Base-by-base conservation (phyloP, 2,797 vertebrate genomes). In the Heterohyrax brucei region DNA sequence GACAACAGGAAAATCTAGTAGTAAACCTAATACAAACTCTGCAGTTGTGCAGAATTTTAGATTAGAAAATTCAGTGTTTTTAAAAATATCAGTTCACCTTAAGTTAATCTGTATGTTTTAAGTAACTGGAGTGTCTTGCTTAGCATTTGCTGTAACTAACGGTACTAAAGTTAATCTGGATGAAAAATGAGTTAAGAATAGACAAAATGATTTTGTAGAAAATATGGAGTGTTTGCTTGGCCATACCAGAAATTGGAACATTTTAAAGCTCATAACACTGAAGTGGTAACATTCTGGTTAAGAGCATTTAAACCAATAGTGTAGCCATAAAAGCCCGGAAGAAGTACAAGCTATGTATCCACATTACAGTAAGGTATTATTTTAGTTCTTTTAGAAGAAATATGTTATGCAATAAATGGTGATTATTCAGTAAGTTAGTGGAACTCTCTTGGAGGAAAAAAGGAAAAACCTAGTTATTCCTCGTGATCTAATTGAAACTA, bases 41-140 rank as follows among this genome's bases (percentile, higher is more conserved):
- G 10, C 14, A 95, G 2, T 26, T 91, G 1, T 73, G 13, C 14
- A 59, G 13, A 50, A 28, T 84, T 87, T 90, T 46, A 7, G 21
- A 70, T 50, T 83, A 0, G 84, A 75, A 92, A 89, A 91, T 82
- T 14, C n/a, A n/a, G 18, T 77, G 5, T 91, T 85, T 24, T 89
- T 86, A 75, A 91, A 97, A 93, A 28, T 79, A 28, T 5, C 12
- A 79, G 0, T 68, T 95, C 59, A 53, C 24, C 62, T 95, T 62
- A 72, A 66, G 53, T 95, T 90, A 62, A 92, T 70, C 30, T 70
- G 7, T 70, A 33, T n/a, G 19, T 83, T 79, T 92, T 80, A 95
- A 92, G 89, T 87, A 95, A 61, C 72, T 39, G 10, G 24, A 75
- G 28, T 93, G 39, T 70, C 88, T 89, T 81, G 19, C 81, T 80